Percentiles rank a stretch among this genome's conserved stretches.
Evolutionary conservation across 2,113 vertebrate genomes (phyloP).

Genomic region (Odocoileus virginianus): DNA sequence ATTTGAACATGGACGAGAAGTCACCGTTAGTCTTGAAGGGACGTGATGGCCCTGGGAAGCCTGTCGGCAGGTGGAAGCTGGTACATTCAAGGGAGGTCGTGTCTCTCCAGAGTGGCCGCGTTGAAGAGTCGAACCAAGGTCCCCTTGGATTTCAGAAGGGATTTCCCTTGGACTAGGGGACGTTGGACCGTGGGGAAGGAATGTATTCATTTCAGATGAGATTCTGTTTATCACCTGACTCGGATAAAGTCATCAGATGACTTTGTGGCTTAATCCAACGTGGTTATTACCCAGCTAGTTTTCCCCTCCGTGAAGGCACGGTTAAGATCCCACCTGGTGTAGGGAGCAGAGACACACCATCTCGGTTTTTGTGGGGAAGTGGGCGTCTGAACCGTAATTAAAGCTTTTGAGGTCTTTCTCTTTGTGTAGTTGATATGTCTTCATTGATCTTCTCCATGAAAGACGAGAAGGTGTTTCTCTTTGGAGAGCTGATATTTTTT

Average conservation of each 20-base stretch:
- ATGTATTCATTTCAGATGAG: fast-evolving
- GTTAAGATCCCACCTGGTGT: fast-evolving
- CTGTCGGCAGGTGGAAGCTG: fast-evolving
- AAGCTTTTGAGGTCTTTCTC: neutral
- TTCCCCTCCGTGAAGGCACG: fast-evolving
- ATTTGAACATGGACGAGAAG: fast-evolving
- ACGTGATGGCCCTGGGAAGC: fast-evolving
- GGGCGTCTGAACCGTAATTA: fast-evolving
- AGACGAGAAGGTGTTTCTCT: neutral
- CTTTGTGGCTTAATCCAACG: fast-evolving
- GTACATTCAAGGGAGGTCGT: fast-evolving
- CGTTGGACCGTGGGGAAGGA: fast-evolving
- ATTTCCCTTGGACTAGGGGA: too few species aligned
- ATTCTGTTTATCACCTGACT: neutral
- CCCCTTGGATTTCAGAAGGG: too few species aligned
- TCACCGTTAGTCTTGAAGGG: fast-evolving
- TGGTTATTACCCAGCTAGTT: fast-evolving
- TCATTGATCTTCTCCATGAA: neutral
- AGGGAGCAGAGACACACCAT: fast-evolving
- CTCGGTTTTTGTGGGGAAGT: neutral
- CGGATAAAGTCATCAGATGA: neutral
- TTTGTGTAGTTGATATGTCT: neutral
- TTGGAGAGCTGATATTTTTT: neutral
- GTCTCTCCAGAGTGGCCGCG: fast-evolving
- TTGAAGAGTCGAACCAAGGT: fast-evolving